These are phyloP conservation scores for Callionymus lyra DNA, from an alignment of 2,113 vertebrate species.

Conservation along the genomic window DNA sequence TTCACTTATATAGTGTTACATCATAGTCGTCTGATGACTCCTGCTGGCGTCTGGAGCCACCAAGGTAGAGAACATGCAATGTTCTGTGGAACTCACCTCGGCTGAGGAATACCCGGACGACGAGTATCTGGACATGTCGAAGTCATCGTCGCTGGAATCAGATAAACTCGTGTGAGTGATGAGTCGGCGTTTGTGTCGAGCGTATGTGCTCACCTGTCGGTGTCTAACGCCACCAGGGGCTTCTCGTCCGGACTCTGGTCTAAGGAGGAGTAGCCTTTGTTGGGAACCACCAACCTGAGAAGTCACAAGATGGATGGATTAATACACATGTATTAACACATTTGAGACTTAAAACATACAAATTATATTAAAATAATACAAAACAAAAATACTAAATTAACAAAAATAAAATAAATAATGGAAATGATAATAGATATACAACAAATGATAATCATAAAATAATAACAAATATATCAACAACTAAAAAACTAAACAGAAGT, in stretches of 20 bases:
- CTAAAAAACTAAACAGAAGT: too few relatives aligned
- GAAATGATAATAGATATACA: too few relatives aligned
- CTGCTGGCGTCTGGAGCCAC: too few relatives aligned
- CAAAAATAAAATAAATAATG: too few relatives aligned
- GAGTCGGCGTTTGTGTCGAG: background rate
- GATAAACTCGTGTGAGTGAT: slow-evolving; percentile 1
- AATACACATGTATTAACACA: too few relatives aligned
- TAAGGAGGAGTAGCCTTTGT: slow-evolving; percentile 97
- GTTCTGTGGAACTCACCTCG: slow-evolving; percentile 80
- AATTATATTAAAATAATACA: too few relatives aligned
- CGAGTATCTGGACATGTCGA: slow-evolving; percentile 98
- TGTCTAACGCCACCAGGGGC: slow-evolving; percentile 94
- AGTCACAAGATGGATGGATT: too few relatives aligned
- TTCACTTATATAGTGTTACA: background rate
- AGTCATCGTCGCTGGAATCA: slow-evolving; percentile 87
- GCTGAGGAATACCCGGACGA: slow-evolving; percentile 98
- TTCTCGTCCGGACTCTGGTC: slow-evolving; percentile 98
- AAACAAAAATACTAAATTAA: too few relatives aligned
- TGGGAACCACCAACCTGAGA: slow-evolving; percentile 89
- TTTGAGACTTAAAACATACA: too few relatives aligned
- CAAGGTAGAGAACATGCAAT: too few relatives aligned
- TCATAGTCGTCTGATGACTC: background rate
- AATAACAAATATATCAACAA: too few relatives aligned
- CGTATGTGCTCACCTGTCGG: slow-evolving; percentile 79
- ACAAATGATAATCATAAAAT: too few relatives aligned